Evolutionary conservation across 2,797 vertebrate species (phyloP), one percentile per base, ranked within the genome.

Genomic region (Basileuterus tristriatus): DNA sequence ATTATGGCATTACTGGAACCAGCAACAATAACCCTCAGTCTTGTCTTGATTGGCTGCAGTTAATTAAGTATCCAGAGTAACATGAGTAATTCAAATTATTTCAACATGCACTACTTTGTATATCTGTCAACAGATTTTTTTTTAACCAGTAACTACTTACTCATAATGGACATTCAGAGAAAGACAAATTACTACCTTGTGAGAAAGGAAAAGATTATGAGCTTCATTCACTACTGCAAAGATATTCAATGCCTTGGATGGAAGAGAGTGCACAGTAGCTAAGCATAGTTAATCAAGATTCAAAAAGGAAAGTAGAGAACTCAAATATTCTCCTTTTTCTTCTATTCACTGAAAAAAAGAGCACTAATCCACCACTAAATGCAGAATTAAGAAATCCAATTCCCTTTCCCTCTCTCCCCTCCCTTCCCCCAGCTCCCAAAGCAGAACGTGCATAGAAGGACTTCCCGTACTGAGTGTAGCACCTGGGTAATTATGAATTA

Each of bases 141-240:
- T 94, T 77, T 11, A 65, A 82, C 56, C 86, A 93, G 81, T 80
- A 93, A 93, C 63, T 34, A 90, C 60, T 92, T 78, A 84, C 55
- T 95, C 95, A 88, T 89, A 94, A 93, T 6, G 86, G 95, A 89
- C 93, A 87, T 94, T 96, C 94, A 94, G 75, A 94, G 89, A 96
- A 96, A 96, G 90, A 85, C 71, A 91, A 91, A 96, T 97, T 93
- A 83, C 87, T 90, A 85, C 68, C 92, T 95, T 94, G 86, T 92
- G 44, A 94, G 80, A 95, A 92, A 90, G 56, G 68, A 86, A 86
- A 89, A 90, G 90, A 89, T 93, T 93, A 91, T 71, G 81, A 90
- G 75, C 72, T 83, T 92, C 83, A 86, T 96, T 94, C 79, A 81
- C 55, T 46, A 59, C 34, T 80, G 83, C 83, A 84, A 94, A 94